These are phyloP conservation scores for Hoplodrina blanda DNA, from an alignment of 2,888 invertebrate genomes.

Conservation along the genomic window DNA sequence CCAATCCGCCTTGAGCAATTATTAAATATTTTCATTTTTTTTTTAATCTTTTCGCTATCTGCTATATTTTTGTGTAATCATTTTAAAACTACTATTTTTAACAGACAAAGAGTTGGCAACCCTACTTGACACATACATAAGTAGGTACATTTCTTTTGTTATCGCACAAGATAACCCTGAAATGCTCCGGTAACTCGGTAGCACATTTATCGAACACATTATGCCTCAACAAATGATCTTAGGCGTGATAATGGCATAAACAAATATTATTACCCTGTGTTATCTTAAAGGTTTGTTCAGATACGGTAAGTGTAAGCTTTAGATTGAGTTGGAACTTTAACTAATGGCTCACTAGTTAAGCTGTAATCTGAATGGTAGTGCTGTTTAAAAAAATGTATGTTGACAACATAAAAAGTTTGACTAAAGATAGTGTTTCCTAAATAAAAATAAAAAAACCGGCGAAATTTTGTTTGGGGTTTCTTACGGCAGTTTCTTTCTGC, in stretches of 20 bases:
- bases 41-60: no score
- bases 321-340: conserved; percentile 41
- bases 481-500: no score
- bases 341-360: conserved; percentile 23
- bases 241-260: conserved; percentile 61
- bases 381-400: conserved; percentile 20
- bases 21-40: no score
- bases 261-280: conserved; percentile 60
- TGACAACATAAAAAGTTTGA: conserved; percentile 9
- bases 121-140: conserved; percentile 13
- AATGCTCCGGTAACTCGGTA: conserved; percentile 56
- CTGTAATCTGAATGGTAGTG: conserved; percentile 14
- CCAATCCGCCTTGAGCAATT: no score
- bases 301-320: conserved; percentile 48
- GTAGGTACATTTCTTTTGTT: conserved; percentile 38
- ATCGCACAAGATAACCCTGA: conserved; percentile 48
- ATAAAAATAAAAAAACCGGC: no score
- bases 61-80: no score
- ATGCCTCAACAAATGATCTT: conserved; percentile 55
- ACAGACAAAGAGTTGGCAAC: no score
- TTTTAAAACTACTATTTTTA: no score
- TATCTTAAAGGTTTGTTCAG: conserved; percentile 57
- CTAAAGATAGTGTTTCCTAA: neutral
- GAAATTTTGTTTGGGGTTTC: no score
- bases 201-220: conserved; percentile 55